Base-by-base conservation (phyloP, 2,113 vertebrate genomes). In the Hiodon tergisus region DNA sequence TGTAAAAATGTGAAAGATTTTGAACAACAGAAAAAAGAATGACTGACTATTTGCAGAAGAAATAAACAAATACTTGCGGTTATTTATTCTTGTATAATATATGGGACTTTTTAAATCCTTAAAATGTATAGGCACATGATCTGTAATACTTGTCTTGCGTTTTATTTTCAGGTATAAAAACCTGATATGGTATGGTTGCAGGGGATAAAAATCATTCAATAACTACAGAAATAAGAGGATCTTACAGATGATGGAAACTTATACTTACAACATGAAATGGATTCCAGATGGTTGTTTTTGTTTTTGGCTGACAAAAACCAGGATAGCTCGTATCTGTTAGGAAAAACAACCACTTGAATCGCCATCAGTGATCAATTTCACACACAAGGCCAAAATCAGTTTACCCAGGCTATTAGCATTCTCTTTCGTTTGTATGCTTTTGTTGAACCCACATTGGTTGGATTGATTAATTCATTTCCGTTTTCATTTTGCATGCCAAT, bases 381-480 rank as follows among this genome's bases (percentile, higher is more conserved):
- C 3, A 7, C 17, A 16, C 31, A 48, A 65, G 72, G 60, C 61
- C 50, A 7, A 53, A 73, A 73, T 73, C 61, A 31, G 61, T 67
- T 67, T 75, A 67, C 2, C 17, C 16, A 4, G 14, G 46, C 63
- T 5, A 51, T 58, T 47, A 59, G 53, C 73, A 67, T 75, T 69
- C 46, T 7, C 52, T 67, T 31, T 31, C 31, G 31, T 31, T 31
- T 31, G 1, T 31, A 31, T 31, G 14, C 52, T 53, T 67, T 75
- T 67, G 11, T 67, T 67, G 50, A 53, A 10, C 8, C 67, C 4
- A 5, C 31, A 3, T 13, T 50, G 65, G 17, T 57, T 75, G 5
- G 16, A 6, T 57, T 53, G 52, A 57, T n/a, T 53, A 17, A 75
- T 75, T 31, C 4, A 50, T 75, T 75, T 55, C 73, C 46, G 14